Evolutionary conservation across 2,113 vertebrate species (phyloP), one percentile per base, ranked within the genome.

Genomic region (Agelaius tricolor): DNA sequence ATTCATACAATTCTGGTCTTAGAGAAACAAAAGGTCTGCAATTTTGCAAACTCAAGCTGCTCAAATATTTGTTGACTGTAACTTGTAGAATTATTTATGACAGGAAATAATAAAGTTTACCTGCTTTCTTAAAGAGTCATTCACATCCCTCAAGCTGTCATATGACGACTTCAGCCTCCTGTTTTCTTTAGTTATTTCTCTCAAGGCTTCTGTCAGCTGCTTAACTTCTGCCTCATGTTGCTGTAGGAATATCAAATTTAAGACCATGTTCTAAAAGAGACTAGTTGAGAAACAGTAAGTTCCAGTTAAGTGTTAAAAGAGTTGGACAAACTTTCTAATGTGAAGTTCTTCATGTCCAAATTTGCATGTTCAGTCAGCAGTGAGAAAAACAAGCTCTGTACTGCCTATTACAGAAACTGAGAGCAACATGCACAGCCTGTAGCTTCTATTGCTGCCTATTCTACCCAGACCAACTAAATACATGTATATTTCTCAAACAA

Each of bases 81-180:
- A 80, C 28, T 57, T 22, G 28, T 13, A 89, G 74, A 77, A 87
- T 72, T 90, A 73, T 7, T 62, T 51, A 11, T n/a, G 52, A 39
- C 5, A 76, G 24, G 13, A 85, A 96, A 65, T 14, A 87, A 67
- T 13, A 59, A 37, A 47, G 69, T 93, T 96, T 95, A 98, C 99
- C 98, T 99, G 98, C 93, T 98, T 99, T 93, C 96, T 99, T 97
- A 99, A 94, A 80, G 95, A 97, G 80, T 99, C 98, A 78, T 99
- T 99, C 68, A 98, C 86, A 78, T 98, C 98, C 96, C 98, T 99
- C 77, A 99, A 96, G 43, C 98, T 96, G 79, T 98, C 98, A 93
- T 99, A 99, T 77, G 98, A 99, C 2, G 97, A 98, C 89, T 97
- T 99, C n/a, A 99, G 97, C 69, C 99, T 98, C 90, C 97, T 98